These are phyloP conservation scores for Centrocercus urophasianus DNA, from an alignment of 2,113 vertebrate species.

Conservation along the genomic window DNA sequence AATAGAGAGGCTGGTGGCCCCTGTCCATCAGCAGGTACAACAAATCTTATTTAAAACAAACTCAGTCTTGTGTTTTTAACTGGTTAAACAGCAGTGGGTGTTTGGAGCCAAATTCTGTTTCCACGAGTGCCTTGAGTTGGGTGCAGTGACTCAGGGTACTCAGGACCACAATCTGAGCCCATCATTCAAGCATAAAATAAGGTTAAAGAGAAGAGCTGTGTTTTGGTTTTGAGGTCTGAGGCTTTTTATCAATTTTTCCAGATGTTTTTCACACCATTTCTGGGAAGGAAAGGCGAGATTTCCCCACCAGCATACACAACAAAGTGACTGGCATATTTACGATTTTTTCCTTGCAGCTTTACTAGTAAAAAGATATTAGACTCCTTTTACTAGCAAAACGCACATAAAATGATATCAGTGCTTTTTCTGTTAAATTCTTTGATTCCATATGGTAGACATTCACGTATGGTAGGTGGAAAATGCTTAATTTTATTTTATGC, in stretches of 20 bases:
- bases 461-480: slow-evolving; percentile 6
- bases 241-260: slow-evolving; percentile 68
- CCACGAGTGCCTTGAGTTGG: neutral
- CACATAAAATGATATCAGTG: slow-evolving; percentile 41
- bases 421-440: neutral
- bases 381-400: slow-evolving; percentile 55
- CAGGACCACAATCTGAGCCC: neutral
- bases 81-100: neutral
- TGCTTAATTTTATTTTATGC: neutral
- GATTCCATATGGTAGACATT: slow-evolving; percentile 56
- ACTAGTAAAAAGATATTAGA: slow-evolving; percentile 68
- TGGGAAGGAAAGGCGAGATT: slow-evolving; percentile 13
- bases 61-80: neutral
- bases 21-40: neutral
- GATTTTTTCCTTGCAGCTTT: slow-evolving; percentile 64
- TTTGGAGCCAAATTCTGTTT: neutral
- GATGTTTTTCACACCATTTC: slow-evolving; percentile 63
- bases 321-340: slow-evolving; percentile 68
- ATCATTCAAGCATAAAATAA: neutral
- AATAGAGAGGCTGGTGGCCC: neutral
- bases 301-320: slow-evolving; percentile 40
- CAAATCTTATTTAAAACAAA: neutral
- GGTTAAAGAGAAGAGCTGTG: neutral
- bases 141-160: neutral
- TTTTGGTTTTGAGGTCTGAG: slow-evolving; percentile 18